phyloP scores from a whole-genome alignment of 2,113 vertebrate species.

The Peromyscus leucopus region DNA sequence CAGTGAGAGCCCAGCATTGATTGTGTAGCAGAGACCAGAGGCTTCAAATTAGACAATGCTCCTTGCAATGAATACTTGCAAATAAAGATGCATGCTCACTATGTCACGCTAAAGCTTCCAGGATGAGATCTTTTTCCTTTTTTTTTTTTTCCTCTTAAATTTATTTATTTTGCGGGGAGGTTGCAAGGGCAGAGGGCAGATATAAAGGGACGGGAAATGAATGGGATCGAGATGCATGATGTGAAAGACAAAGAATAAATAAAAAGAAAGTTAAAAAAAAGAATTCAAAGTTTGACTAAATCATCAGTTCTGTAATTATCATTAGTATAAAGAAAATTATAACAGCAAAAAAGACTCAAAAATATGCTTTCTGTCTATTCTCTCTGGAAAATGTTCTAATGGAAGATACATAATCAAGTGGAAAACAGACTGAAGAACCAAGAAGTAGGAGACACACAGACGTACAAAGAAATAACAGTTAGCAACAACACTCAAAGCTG shows the following conservation, averaged over 20 bases:
- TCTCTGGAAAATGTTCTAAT: neutral
- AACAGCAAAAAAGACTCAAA: constrained; percentile 35
- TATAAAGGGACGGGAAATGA: too few relatives aligned
- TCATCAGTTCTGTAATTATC: neutral
- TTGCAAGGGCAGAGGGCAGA: too few relatives aligned
- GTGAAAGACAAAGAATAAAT: neutral
- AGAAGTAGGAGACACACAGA: neutral
- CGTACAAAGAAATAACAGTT: neutral
- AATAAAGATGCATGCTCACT: too few relatives aligned
- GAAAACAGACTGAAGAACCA: constrained; percentile 35
- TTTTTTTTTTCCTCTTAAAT: too few relatives aligned
- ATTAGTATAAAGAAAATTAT: constrained; percentile 50
- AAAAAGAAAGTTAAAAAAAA: neutral
- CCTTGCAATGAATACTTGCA: too few relatives aligned
- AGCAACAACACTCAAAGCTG: neutral
- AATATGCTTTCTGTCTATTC: neutral
- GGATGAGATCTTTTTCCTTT: too few relatives aligned
- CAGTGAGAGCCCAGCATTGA: too few relatives aligned
- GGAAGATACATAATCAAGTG: neutral
- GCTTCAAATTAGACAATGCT: too few relatives aligned
- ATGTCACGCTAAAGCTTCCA: too few relatives aligned
- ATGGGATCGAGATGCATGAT: neutral
- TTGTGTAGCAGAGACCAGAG: too few relatives aligned
- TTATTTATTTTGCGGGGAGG: too few relatives aligned
- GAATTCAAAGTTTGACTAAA: constrained; percentile 23